Evolutionary conservation across 2,888 invertebrate species (phyloP).

Genomic region (Acrocyrtus sp.): DNA sequence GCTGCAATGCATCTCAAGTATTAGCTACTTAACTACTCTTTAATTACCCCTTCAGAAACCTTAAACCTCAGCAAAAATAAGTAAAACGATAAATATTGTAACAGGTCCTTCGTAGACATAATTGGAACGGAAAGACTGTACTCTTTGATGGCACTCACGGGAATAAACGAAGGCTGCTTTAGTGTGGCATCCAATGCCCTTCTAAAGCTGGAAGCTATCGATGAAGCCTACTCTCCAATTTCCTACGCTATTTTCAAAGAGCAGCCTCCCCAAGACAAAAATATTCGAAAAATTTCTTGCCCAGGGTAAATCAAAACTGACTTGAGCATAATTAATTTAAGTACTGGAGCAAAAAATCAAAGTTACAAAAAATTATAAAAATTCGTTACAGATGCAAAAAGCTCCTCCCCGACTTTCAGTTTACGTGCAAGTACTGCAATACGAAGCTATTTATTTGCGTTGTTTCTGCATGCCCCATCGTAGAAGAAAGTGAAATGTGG

Average conservation of each 20-base stretch:
- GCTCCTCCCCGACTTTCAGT: slow-evolving; percentile 24
- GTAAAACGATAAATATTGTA: too few relatives aligned
- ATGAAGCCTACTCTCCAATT: slow-evolving; percentile 80
- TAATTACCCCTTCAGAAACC: too few relatives aligned
- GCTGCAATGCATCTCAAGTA: slow-evolving; percentile 53
- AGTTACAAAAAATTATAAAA: background rate
- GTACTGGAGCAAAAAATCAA: background rate
- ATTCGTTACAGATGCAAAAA: slow-evolving; percentile 6
- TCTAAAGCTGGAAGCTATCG: slow-evolving; percentile 85
- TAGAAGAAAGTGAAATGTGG: slow-evolving; percentile 19
- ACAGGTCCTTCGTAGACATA: slow-evolving; percentile 83
- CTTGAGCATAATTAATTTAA: background rate
- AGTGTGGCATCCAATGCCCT: slow-evolving; percentile 92
- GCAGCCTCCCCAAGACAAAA: slow-evolving; percentile 82
- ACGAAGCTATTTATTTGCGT: slow-evolving; percentile 20
- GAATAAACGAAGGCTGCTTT: slow-evolving; percentile 77
- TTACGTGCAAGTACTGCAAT: slow-evolving; percentile 19
- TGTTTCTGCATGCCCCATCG: slow-evolving; percentile 20
- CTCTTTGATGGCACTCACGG: slow-evolving; percentile 73
- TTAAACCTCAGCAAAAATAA: too few relatives aligned
- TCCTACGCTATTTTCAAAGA: slow-evolving; percentile 91
- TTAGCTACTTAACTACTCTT: background rate
- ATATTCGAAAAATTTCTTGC: slow-evolving; percentile 4
- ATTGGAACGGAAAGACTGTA: slow-evolving; percentile 78
- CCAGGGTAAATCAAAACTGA: slow-evolving; percentile 8